Evolutionary conservation across 2,888 invertebrate genomes (phyloP).

Genomic region (Eledona agricola): DNA sequence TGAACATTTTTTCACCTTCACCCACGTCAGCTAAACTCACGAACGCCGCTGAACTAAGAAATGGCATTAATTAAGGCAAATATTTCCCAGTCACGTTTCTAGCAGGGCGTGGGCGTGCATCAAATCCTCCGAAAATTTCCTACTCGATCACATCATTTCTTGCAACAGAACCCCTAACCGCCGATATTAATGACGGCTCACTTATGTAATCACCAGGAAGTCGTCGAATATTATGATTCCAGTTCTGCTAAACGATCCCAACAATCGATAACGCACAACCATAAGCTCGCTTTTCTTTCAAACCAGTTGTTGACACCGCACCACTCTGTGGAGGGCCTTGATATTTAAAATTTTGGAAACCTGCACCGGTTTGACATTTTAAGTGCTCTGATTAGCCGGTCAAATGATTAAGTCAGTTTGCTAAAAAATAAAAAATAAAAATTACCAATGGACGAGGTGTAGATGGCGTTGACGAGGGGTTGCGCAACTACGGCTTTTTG

Average conservation of each 20-base stretch:
- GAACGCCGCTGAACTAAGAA: no score
- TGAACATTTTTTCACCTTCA: no score
- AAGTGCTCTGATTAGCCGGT: conserved; percentile 17
- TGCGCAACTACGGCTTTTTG: conserved; percentile 61
- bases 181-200: conserved; percentile 3
- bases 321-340: conserved; percentile 10
- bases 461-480: conserved; percentile 43
- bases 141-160: neutral
- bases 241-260: neutral
- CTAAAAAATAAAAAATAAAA: conserved; percentile 4
- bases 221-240: no score
- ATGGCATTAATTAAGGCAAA: no score
- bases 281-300: conserved; percentile 9
- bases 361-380: conserved; percentile 26
- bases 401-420: conserved; percentile 2
- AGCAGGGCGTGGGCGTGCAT: no score
- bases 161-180: conserved; percentile 2
- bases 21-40: no score
- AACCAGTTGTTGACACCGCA: conserved; percentile 8
- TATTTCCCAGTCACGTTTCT: conserved; percentile 2
- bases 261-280: conserved; percentile 10
- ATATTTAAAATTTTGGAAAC: conserved; percentile 26
- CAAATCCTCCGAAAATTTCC: neutral
- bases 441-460: conserved; percentile 48
- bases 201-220: conserved; percentile 19